Conservation (phyloP, 1,140 invertebrate species). For the Physella acuta region DNA sequence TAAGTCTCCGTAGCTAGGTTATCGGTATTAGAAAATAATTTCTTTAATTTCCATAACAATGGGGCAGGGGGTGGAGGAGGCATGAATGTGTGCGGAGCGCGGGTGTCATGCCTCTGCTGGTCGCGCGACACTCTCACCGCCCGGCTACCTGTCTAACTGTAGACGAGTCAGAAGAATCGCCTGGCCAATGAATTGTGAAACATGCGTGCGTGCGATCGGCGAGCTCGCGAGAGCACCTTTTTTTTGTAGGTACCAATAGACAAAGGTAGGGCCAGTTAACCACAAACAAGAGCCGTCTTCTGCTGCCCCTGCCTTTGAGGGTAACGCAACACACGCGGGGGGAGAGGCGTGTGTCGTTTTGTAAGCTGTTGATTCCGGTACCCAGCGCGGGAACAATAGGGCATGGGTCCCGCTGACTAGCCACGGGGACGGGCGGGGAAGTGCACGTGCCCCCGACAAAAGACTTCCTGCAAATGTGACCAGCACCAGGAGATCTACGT, state of each 20-base stretch:
- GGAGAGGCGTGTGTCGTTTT: not conserved
- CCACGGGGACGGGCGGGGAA: not conserved
- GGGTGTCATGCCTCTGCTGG: not conserved
- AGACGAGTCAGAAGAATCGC: constrained; percentile 7
- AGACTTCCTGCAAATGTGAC: too few species aligned
- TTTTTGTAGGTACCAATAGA: not conserved
- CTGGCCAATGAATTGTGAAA: constrained; percentile 17
- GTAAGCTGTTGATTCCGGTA: constrained; percentile 1
- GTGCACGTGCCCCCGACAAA: too few species aligned
- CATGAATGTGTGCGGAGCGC: constrained; percentile 3
- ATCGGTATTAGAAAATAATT: constrained; percentile 22
- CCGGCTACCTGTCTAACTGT: not conserved
- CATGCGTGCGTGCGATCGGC: not conserved
- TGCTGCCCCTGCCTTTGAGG: not conserved
- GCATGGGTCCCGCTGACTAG: not conserved
- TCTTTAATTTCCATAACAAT: constrained; percentile 16
- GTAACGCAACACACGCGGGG: not conserved
- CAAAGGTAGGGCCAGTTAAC: constrained; percentile 12
- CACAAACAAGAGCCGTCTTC: not conserved
- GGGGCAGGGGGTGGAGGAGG: not conserved
- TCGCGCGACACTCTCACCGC: constrained; percentile 1
- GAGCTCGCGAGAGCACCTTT: too few species aligned
- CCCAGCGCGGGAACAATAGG: not conserved
- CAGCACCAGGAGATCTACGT: too few species aligned
- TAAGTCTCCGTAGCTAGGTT: constrained; percentile 17